phyloP scores from a whole-genome alignment of 2,888 invertebrate genomes.

The Portevinia maculata region DNA sequence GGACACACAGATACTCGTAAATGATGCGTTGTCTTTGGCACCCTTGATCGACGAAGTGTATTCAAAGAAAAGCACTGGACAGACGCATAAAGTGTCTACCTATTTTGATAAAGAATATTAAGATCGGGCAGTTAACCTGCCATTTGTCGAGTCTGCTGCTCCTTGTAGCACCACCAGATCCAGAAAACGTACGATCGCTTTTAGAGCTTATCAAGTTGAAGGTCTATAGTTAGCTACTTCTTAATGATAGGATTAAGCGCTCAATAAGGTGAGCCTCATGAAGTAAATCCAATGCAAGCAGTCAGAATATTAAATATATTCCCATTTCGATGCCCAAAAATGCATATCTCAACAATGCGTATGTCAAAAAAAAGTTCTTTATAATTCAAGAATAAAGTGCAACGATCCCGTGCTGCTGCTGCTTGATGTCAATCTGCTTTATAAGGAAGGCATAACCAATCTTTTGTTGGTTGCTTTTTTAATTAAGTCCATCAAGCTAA shows the following conservation, averaged over 20 bases:
- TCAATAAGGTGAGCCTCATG: background rate
- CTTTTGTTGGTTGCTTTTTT: conserved; percentile 13
- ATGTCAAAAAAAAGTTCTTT: background rate
- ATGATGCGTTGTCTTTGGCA: too few relatives aligned
- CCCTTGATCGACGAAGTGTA: too few relatives aligned
- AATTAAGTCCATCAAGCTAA: conserved; percentile 60
- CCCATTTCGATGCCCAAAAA: background rate
- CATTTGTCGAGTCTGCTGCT: too few relatives aligned
- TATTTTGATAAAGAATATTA: too few relatives aligned
- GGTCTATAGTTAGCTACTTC: background rate
- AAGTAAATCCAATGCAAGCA: background rate
- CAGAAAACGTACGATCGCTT: background rate
- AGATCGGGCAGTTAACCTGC: too few relatives aligned
- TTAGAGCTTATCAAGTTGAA: conserved; percentile 6
- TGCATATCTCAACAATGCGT: background rate
- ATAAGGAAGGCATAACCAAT: conserved; percentile 15
- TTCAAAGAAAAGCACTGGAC: too few relatives aligned
- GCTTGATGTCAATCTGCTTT: conserved; percentile 23
- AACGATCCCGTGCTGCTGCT: background rate
- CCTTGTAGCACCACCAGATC: too few relatives aligned
- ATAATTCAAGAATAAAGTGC: conserved; percentile 7
- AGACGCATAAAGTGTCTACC: too few relatives aligned
- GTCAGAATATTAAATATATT: background rate
- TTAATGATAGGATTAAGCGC: background rate
- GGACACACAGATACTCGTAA: too few relatives aligned